phyloP scores from a whole-genome alignment of 2,113 vertebrate species.

The Rallus limicola region DNA sequence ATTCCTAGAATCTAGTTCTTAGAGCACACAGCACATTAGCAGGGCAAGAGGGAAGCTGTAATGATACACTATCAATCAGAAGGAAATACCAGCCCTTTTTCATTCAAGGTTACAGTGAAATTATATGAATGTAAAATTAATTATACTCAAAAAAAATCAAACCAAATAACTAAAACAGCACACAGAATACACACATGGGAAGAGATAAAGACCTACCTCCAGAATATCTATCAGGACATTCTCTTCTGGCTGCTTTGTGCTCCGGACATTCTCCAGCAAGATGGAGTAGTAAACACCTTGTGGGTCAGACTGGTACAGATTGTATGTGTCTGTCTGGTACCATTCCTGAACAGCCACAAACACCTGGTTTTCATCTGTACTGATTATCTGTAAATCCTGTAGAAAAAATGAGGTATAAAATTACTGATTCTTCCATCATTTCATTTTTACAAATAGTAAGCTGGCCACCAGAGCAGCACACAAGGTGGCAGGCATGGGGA shows the following conservation, averaged over 20 bases:
- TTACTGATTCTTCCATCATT: background rate
- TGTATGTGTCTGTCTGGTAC: constrained; percentile 94
- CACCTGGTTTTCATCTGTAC: constrained; percentile 93
- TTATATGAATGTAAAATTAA: background rate
- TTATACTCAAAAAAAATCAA: background rate
- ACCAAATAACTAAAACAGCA: background rate
- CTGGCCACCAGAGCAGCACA: background rate
- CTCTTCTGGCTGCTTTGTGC: constrained; percentile 92
- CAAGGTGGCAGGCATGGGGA: accelerated
- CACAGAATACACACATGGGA: background rate
- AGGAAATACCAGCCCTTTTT: background rate
- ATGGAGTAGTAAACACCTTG: constrained; percentile 89
- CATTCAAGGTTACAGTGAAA: background rate
- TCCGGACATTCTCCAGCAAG: constrained; percentile 89
- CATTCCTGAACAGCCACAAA: constrained; percentile 95
- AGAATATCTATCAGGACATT: constrained; percentile 91
- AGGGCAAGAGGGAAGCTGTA: background rate
- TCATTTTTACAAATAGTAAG: background rate
- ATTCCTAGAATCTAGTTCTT: background rate
- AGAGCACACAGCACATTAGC: background rate
- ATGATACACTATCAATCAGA: background rate
- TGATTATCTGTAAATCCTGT: constrained; percentile 94
- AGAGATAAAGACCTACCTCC: constrained; percentile 78
- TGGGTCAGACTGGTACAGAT: constrained; percentile 93
- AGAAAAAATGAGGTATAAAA: background rate